These are phyloP conservation scores for Andrena haemorrhoa DNA, from an alignment of 2,888 invertebrate species.

Conservation along the genomic window DNA sequence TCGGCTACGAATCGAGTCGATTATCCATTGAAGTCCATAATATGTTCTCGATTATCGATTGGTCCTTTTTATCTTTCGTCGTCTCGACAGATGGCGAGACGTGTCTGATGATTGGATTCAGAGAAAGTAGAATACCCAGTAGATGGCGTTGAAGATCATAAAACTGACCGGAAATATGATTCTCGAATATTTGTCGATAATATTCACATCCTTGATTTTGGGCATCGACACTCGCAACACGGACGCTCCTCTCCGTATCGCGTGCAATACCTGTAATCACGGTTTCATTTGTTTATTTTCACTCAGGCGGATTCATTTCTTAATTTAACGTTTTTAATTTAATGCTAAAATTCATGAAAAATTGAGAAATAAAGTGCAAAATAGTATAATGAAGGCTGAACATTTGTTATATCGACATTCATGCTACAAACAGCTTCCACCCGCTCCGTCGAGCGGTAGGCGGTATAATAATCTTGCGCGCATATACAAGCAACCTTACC, in stretches of 20 bases:
- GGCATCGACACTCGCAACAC: slow-evolving; percentile 95
- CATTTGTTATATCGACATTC: no score
- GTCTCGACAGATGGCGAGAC: slow-evolving; percentile 3
- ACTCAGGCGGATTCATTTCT: neutral
- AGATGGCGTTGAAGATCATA: slow-evolving; percentile 96
- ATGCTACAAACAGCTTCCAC: no score
- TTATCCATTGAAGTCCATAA: slow-evolving; percentile 17
- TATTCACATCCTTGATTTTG: slow-evolving; percentile 98
- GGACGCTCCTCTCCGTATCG: slow-evolving; percentile 93
- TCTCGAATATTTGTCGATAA: slow-evolving; percentile 98
- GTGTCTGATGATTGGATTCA: slow-evolving; percentile 56
- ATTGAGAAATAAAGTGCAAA: no score
- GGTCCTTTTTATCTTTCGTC: slow-evolving; percentile 38
- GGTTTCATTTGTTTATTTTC: slow-evolving; percentile 81
- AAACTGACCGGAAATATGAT: slow-evolving; percentile 98
- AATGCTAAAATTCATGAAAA: no score
- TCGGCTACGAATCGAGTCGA: slow-evolving; percentile 11
- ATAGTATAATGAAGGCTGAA: no score
- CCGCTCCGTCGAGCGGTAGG: no score
- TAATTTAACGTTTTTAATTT: neutral
- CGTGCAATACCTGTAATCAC: slow-evolving; percentile 90
- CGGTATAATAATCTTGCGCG: no score
- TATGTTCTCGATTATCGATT: slow-evolving; percentile 36
- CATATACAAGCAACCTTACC: no score
- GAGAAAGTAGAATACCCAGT: slow-evolving; percentile 97